phyloP scores from a whole-genome alignment of 2,797 vertebrate genomes.

The Mycteria americana region DNA sequence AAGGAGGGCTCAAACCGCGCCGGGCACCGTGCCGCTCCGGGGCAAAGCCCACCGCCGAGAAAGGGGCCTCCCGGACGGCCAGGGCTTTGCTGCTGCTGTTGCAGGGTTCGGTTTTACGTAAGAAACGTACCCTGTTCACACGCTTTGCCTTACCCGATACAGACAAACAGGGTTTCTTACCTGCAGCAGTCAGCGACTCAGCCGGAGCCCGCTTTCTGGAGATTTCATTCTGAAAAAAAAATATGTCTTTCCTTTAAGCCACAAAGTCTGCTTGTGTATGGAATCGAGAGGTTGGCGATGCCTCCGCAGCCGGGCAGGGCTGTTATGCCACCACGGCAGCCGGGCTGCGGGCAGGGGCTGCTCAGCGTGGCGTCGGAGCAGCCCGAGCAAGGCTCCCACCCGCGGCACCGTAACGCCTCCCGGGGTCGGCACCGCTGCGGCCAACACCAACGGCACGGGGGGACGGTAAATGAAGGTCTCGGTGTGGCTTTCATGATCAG shows the following conservation, averaged over 20 bases:
- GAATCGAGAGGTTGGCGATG: neutral
- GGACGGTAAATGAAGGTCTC: neutral
- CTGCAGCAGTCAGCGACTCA: neutral
- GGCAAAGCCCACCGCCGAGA: neutral
- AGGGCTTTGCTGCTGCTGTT: neutral
- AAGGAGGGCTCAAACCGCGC: neutral
- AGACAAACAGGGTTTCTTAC: no score
- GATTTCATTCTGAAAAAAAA: neutral
- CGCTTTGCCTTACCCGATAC: neutral
- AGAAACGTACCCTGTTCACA: rapidly evolving
- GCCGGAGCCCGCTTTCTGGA: neutral
- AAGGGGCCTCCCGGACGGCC: rapidly evolving
- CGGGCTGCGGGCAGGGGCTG: neutral
- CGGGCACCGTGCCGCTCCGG: rapidly evolving
- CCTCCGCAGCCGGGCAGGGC: neutral
- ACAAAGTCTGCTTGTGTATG: rapidly evolving
- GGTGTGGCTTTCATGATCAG: neutral
- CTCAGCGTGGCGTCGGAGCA: rapidly evolving
- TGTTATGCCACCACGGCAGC: rapidly evolving
- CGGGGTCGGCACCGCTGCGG: rapidly evolving
- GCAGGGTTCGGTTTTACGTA: neutral
- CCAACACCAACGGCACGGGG: rapidly evolving
- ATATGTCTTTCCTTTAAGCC: neutral
- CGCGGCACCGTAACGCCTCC: rapidly evolving
- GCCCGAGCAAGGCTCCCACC: neutral